Evolutionary conservation across 2,888 invertebrate genomes (phyloP).

Genomic region (Proisotoma minuta): DNA sequence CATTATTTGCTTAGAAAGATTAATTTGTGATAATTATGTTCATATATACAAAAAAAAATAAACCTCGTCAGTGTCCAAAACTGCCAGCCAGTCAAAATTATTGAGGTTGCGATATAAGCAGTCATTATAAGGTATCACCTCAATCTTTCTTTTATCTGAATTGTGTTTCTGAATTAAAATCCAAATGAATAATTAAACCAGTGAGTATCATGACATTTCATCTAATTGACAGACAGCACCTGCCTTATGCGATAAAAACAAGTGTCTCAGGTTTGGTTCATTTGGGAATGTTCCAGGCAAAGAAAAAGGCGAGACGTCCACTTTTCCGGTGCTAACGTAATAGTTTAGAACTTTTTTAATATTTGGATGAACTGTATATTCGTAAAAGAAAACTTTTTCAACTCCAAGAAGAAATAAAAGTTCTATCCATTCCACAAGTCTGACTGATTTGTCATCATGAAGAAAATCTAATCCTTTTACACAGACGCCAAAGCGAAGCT

Average conservation of each 20-base stretch:
- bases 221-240: too few species aligned
- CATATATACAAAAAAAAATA: neutral
- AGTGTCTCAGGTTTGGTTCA: neutral
- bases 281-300: neutral
- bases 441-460: constrained; percentile 82
- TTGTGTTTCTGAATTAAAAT: neutral
- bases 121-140: constrained; percentile 93
- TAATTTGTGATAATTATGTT: too few species aligned
- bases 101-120: constrained; percentile 90
- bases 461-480: constrained; percentile 90
- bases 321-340: constrained; percentile 63
- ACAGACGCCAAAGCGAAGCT: constrained; percentile 59
- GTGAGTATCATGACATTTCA: neutral
- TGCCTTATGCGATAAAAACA: neutral
- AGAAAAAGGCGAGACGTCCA: constrained; percentile 70
- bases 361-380: constrained; percentile 78
- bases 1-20: too few species aligned
- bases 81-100: constrained; percentile 80
- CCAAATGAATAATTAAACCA: too few species aligned
- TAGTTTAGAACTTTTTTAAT: constrained; percentile 69
- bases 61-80: constrained; percentile 86
- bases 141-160: constrained; percentile 66
- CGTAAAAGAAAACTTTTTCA: constrained; percentile 85
- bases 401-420: constrained; percentile 78
- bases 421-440: constrained; percentile 92